Conservation (phyloP, 2,113 vertebrate species). For the Ramphastos sulfuratus region DNA sequence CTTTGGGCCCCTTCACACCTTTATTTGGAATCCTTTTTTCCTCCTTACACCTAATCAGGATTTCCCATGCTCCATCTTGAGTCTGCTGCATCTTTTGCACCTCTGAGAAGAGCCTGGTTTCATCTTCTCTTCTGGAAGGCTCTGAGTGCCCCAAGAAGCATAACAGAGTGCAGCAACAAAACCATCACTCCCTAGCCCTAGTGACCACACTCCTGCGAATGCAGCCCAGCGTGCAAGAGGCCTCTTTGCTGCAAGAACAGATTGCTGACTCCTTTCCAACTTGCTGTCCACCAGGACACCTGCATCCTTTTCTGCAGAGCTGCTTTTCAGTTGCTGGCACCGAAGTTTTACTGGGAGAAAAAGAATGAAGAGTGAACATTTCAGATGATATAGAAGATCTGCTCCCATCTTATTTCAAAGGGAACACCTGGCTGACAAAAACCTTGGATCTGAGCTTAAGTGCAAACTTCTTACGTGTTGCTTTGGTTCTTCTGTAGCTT, state of each 20-base stretch:
- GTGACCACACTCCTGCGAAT: neutral
- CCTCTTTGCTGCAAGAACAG: neutral
- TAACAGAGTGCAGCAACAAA: neutral
- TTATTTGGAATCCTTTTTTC: neutral
- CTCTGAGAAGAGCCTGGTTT: neutral
- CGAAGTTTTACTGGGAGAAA: neutral
- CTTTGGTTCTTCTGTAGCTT: neutral
- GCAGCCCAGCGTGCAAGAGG: neutral
- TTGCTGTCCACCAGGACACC: neutral
- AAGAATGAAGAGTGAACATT: accelerated
- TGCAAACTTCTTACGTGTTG: neutral
- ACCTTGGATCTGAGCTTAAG: neutral
- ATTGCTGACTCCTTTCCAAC: neutral
- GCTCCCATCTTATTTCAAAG: neutral
- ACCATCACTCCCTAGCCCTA: neutral
- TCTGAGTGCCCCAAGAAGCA: neutral
- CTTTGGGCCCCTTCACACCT: neutral
- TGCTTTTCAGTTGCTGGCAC: neutral
- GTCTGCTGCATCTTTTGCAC: neutral
- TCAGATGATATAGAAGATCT: neutral
- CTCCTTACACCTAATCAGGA: neutral
- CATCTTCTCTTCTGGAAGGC: neutral
- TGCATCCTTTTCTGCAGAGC: neutral
- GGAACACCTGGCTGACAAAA: neutral
- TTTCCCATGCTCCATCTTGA: neutral